Conservation (phyloP, 2,888 invertebrate species). For the Argyresthia goedartella region DNA sequence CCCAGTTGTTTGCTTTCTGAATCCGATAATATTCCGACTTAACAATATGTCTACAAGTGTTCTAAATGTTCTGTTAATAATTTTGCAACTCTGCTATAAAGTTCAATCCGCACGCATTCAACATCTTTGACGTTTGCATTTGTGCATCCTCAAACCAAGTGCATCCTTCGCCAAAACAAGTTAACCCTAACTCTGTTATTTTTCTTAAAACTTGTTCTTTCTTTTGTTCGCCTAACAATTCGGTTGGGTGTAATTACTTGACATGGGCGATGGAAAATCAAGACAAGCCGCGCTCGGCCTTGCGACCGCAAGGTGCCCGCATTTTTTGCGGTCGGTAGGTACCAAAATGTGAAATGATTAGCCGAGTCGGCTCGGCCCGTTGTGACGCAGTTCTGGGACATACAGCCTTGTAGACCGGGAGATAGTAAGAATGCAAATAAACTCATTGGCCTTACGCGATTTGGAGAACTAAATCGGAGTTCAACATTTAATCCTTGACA, state of each 20-base stretch:
- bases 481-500: no score
- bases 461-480: no score
- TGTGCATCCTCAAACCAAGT: background rate
- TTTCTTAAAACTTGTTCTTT: no score
- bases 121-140: slow-evolving; percentile 43
- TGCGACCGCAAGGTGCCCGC: slow-evolving; percentile 48
- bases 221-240: no score
- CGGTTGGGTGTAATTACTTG: slow-evolving; percentile 6
- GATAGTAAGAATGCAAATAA: no score
- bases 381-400: no score
- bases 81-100: slow-evolving; percentile 23
- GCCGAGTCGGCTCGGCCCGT: slow-evolving; percentile 25
- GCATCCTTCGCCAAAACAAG: background rate
- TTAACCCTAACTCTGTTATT: background rate
- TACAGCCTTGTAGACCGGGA: no score
- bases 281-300: slow-evolving; percentile 41
- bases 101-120: slow-evolving; percentile 34
- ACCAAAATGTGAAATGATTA: slow-evolving; percentile 44
- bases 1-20: slow-evolving; percentile 25
- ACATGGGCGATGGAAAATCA: slow-evolving; percentile 40
- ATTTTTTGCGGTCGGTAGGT: slow-evolving; percentile 47
- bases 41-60: slow-evolving; percentile 8
- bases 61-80: slow-evolving; percentile 1
- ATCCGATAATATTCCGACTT: slow-evolving; percentile 18
- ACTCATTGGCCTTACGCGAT: no score